Conservation (phyloP, 2,797 vertebrate genomes). For the Sebastes glaucus region DNA sequence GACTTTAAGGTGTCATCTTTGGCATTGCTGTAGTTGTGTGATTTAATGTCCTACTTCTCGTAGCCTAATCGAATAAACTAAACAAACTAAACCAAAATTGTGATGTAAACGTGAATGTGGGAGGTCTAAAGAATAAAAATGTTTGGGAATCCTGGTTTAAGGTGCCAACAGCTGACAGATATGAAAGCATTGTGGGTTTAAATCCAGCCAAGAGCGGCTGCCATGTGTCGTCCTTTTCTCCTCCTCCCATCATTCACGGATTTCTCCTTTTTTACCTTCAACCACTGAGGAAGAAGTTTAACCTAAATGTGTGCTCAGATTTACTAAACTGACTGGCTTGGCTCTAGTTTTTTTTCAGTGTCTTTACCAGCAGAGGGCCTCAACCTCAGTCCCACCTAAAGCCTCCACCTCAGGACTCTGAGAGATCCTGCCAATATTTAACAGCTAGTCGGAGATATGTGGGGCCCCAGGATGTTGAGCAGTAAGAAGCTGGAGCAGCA, state of each 20-base stretch:
- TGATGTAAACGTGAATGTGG: not conserved
- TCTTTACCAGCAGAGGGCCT: constrained; percentile 13
- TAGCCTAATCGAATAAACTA: not conserved
- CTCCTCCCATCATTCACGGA: not conserved
- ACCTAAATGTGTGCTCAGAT: not conserved
- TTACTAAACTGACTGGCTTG: not conserved
- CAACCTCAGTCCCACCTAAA: not conserved
- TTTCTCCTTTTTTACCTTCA: not conserved
- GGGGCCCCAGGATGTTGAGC: constrained; percentile 44
- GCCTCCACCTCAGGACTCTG: constrained; percentile 3
- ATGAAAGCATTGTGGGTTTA: not conserved
- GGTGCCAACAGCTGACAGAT: constrained; percentile 8
- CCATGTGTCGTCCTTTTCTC: not conserved
- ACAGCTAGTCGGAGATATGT: constrained; percentile 48
- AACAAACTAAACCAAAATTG: not conserved
- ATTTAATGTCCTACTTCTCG: not conserved
- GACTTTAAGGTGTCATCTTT: not conserved
- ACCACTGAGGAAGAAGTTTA: not conserved
- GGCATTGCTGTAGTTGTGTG: not conserved
- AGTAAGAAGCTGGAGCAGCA: constrained; percentile 43
- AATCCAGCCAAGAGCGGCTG: not conserved
- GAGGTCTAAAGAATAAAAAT: constrained; percentile 13
- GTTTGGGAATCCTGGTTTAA: constrained; percentile 13
- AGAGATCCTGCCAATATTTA: constrained; percentile 58
- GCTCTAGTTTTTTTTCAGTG: not conserved